Evolutionary conservation across 1,140 invertebrate genomes (phyloP).

Genomic region (Capitella teleta): DNA sequence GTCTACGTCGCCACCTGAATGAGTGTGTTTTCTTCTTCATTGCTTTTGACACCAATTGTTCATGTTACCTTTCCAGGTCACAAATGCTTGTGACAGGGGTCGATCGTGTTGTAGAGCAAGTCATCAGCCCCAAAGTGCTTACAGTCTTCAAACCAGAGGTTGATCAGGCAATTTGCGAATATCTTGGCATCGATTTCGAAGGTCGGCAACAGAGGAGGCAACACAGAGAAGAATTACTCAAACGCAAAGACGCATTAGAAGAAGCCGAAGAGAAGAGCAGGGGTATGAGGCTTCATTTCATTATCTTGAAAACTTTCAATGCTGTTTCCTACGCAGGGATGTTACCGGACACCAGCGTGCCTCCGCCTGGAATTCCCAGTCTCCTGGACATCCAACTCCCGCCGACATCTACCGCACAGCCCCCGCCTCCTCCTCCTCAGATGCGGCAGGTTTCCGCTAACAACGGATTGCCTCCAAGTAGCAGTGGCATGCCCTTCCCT

Average conservation of each 20-base stretch:
- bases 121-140: constrained; percentile 83
- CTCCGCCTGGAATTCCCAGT: neutral
- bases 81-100: constrained; percentile 72
- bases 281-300: neutral
- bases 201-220: neutral
- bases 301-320: too few relatives aligned
- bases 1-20: constrained; percentile 72
- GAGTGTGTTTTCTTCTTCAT: constrained; percentile 57
- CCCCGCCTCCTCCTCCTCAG: too few relatives aligned
- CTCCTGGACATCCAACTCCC: neutral
- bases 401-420: too few relatives aligned
- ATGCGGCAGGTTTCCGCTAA: too few relatives aligned
- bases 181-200: constrained; percentile 60
- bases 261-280: neutral
- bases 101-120: constrained; percentile 86
- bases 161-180: constrained; percentile 77
- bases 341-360: too few relatives aligned
- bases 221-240: constrained; percentile 5
- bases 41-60: neutral
- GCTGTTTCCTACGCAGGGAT: too few relatives aligned
- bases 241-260: constrained; percentile 2
- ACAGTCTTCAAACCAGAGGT: constrained; percentile 75
- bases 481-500: too few relatives aligned
- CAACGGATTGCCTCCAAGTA: too few relatives aligned
- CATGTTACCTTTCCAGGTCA: constrained; percentile 47